phyloP scores from a whole-genome alignment of 2,113 vertebrate genomes.

The Myrmecophaga tridactyla region DNA sequence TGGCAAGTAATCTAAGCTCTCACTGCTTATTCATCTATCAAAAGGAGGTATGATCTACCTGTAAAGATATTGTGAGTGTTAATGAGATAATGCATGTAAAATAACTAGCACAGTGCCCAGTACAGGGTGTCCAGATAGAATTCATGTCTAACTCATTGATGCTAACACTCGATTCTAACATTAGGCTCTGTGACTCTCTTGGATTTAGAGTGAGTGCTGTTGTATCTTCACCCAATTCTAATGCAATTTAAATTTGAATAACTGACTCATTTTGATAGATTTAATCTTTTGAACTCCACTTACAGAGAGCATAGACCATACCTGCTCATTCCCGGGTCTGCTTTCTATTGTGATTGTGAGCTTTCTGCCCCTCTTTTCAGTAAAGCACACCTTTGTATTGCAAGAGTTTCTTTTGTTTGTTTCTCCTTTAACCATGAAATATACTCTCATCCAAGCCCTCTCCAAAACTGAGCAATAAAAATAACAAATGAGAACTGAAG shows the following conservation, averaged over 20 bases:
- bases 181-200: background rate
- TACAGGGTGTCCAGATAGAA: background rate
- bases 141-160: background rate
- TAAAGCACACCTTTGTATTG: slow-evolving; percentile 2
- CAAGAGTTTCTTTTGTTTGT: slow-evolving; percentile 27
- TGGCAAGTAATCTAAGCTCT: background rate
- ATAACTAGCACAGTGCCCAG: background rate
- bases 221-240: background rate
- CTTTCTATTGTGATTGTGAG: background rate
- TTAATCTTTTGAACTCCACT: background rate
- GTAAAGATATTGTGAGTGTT: background rate
- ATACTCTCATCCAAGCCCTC: background rate
- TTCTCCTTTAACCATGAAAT: slow-evolving; percentile 17
- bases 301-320: background rate
- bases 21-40: background rate
- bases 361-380: background rate
- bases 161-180: background rate
- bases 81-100: background rate
- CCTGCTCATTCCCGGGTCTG: background rate
- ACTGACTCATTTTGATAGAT: background rate
- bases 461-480: slow-evolving; percentile 52
- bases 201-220: background rate
- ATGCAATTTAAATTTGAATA: background rate
- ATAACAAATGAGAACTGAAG: slow-evolving; percentile 42
- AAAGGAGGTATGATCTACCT: background rate